phyloP scores from a whole-genome alignment of 2,888 invertebrate genomes.

The Nomada fabriciana region DNA sequence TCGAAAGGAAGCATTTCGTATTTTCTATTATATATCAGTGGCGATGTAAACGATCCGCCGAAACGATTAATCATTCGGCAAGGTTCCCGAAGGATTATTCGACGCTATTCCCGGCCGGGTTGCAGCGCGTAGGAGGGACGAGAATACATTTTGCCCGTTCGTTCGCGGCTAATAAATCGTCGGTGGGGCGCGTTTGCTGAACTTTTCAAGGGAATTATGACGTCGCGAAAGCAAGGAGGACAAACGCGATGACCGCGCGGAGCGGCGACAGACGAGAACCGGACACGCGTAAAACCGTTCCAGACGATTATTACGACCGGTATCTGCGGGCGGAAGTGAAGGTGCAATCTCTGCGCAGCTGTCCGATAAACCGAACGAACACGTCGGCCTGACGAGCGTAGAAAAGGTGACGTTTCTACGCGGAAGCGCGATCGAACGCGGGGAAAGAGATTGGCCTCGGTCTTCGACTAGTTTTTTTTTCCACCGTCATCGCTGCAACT shows the following conservation, averaged over 20 bases:
- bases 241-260: background rate
- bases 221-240: background rate
- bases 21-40: no score
- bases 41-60: no score
- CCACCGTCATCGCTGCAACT: background rate
- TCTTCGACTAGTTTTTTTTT: slow-evolving; percentile 14
- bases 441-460: slow-evolving; percentile 15
- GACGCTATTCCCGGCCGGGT: no score
- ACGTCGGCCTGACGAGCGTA: slow-evolving; percentile 22
- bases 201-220: slow-evolving; percentile 12
- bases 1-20: no score
- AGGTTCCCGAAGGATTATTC: no score
- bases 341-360: slow-evolving; percentile 46
- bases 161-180: slow-evolving; percentile 25
- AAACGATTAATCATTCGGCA: no score
- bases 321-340: slow-evolving; percentile 50
- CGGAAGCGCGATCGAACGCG: slow-evolving; percentile 31
- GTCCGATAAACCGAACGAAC: slow-evolving; percentile 36
- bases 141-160: background rate
- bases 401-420: slow-evolving; percentile 50
- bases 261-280: background rate
- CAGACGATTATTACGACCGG: slow-evolving; percentile 24
- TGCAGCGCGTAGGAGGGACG: no score
- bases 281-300: slow-evolving; percentile 34
- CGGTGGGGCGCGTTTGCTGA: background rate